Percentiles rank a stretch among this genome's conserved stretches.
Conservation (phyloP, 2,113 vertebrate species). For the Gavia stellata region DNA sequence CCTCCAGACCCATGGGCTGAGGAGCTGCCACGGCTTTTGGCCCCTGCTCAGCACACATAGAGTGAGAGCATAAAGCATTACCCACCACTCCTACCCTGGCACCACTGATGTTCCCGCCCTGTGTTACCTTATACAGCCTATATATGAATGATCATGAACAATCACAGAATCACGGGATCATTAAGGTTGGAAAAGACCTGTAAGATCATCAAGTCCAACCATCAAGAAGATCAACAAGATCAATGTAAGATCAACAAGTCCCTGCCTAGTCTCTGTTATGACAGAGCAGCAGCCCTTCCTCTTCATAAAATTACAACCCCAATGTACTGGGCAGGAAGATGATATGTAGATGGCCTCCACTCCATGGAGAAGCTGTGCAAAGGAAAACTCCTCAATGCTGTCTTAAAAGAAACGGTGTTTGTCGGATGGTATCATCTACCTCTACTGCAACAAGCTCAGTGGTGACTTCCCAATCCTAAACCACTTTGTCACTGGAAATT, state of each 20-base stretch:
- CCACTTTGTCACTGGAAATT: not conserved
- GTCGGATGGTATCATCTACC: not conserved
- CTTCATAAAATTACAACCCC: not conserved
- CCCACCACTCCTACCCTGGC: not conserved
- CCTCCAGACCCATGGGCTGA: not conserved
- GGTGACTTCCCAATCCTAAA: not conserved
- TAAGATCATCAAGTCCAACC: no score
- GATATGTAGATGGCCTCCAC: not conserved
- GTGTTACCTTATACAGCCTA: not conserved
- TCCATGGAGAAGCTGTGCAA: not conserved
- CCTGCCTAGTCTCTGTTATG: not conserved
- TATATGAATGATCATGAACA: not conserved
- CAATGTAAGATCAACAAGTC: no score
- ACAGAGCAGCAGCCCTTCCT: not conserved
- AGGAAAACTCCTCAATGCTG: not conserved
- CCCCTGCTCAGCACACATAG: not conserved
- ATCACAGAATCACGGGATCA: no score
- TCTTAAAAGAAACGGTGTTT: rapidly evolving
- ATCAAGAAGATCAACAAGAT: no score
- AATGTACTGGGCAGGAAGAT: not conserved
- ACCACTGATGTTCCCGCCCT: not conserved
- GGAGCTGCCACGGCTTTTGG: not conserved
- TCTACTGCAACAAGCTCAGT: not conserved
- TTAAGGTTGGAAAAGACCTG: no score
- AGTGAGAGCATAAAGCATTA: not conserved